A percentile compares a stretch with the other conserved stretches of the same genome.
Evolutionary conservation across 2,797 vertebrate species (phyloP).

Genomic region (Syngnathus acus): DNA sequence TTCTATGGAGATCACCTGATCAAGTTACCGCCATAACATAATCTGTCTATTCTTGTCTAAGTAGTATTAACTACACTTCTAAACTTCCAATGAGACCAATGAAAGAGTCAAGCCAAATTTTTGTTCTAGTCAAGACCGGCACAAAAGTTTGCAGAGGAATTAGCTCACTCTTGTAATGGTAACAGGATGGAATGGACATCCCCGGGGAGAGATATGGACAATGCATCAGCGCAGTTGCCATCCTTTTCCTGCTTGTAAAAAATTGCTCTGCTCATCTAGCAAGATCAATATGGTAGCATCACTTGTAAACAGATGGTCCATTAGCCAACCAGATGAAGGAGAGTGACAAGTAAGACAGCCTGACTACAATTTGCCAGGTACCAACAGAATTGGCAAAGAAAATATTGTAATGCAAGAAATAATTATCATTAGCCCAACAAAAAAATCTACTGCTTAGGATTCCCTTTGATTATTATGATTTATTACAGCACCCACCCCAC

Average conservation of each 20-base stretch:
- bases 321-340: conserved; percentile 68
- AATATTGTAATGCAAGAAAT: neutral
- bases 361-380: neutral
- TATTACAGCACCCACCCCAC: conserved; percentile 29
- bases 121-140: conserved; percentile 36
- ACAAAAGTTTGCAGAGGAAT: conserved; percentile 65
- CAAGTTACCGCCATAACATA: neutral
- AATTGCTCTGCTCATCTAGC: conserved; percentile 74
- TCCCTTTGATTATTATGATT: conserved; percentile 58
- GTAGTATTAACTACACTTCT: neutral
- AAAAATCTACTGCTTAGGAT: conserved; percentile 49
- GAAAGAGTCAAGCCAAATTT: neutral
- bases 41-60: neutral
- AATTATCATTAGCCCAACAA: conserved; percentile 11
- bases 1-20: conserved; percentile 23
- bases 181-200: conserved; percentile 73
- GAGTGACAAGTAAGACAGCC: conserved; percentile 56
- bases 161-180: conserved; percentile 79
- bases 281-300: conserved; percentile 72
- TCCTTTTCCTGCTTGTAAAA: conserved; percentile 57
- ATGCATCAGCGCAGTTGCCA: conserved; percentile 67
- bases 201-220: conserved; percentile 65
- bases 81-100: neutral
- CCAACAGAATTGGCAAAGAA: neutral
- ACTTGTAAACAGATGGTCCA: conserved; percentile 74